Base-by-base conservation (phyloP, 2,888 invertebrate species). In the Sclerodermus sp. region DNA sequence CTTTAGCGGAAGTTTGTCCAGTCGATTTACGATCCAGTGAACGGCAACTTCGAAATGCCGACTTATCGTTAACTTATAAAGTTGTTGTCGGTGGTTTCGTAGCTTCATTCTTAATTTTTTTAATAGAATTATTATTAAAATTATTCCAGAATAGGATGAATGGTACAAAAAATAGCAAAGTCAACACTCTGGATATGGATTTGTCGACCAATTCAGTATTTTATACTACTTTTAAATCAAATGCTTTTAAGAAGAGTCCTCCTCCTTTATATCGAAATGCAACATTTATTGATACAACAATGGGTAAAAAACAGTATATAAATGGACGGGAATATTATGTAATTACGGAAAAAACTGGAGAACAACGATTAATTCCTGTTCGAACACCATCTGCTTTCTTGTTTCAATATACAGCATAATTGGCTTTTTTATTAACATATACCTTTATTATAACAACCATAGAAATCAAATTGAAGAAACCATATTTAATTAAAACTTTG, bases 271-370 rank as follows among this genome's bases (percentile, higher is more conserved):
- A 59, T 39, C 55, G 46, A 9, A 29, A 32, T 14, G 47, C 34
- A 36, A 10, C 5, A 49, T 31, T 29, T 44, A 13, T 34, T 34
- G 3, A 45, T 6, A 5, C n/a, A 10, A 45, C 45, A n/a, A n/a
- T 23, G 44, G 44, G 31, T 23, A 66, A 55, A 8, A 54, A 51
- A 42, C 58, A 58, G 30, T 53, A 42, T 10, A 85, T 91, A 32
- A 91, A 91, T 64, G 91, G 91, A 0, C 82, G 90, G 42, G 88
- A 90, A 67, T 91, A 91, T 75, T 87, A 87, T 77, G 84, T 90
- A 0, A 81, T 85, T 18, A 83, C 83, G 13, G 82, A 83, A 15
- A 77, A 80, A 2, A 82, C 80, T 49, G 89, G 89, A 0, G 84
- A 84, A 15, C 84, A 79, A n/a, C 83, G 85, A 60, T 79, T 91